Evolutionary conservation across 2,888 invertebrate species (phyloP), one percentile per base, ranked within the genome.

Genomic region (Drosophila pseudotakahashii): DNA sequence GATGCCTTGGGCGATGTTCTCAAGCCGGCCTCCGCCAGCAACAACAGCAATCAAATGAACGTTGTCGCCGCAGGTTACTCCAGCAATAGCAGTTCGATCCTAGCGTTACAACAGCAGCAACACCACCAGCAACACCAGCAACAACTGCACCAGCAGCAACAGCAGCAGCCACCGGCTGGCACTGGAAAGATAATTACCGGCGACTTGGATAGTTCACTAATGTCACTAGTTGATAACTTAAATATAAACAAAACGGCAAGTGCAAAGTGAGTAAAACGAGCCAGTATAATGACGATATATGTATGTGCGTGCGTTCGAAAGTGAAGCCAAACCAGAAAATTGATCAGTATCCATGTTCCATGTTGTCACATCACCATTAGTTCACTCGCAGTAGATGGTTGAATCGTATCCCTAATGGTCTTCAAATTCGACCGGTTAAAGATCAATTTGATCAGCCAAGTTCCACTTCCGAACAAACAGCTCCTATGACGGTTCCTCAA

Each of bases 161-260:
- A 92, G 75, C 92, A 90, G 83, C 89, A 82, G 41, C 88, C 91
- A 70, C 91, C 93, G 77, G 92, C 93, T 74, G 92, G 93, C 89
- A 91, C 93, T 63, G 95, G 95, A 74, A 96, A 96, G 91, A 95
- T 98, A 77, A 94, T 98, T 75, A 97, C 97, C 30, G 97, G 98
- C 61, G 98, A 98, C 92, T 93, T 99, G 92, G 98, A 99, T 92
- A 97, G 97, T 82, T 98, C 98, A 83, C 94, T 98, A 72, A 98
- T 98, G 74, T 96, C 96, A 78, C 93, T 99, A 85, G 98, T 98
- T 73, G 97, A 98, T 93, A 98, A 98, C 93, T 94, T 99, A 85
- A 94, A 95, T 87, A 97, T 97, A 89, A 96, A 97, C 93, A 96
- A 96, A 93, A 95, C 94, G 78, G 90, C 91, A 86, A 91, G 89